Percentiles rank a stretch among this genome's conserved stretches.
Conservation (phyloP, 2,113 vertebrate species). For the Urocitellus parryii region DNA sequence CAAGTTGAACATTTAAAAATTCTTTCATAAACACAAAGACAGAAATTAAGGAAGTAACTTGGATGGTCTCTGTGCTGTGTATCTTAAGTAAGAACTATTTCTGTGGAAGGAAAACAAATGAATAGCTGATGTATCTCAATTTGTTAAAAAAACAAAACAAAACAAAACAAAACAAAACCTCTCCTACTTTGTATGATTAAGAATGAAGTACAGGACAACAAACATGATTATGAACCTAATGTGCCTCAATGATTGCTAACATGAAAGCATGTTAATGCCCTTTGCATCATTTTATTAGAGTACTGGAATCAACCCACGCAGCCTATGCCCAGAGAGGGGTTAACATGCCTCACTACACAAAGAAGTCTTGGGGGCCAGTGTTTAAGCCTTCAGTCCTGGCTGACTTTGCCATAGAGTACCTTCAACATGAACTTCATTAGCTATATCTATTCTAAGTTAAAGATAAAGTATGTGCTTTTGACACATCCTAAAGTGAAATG, state of each 20-base stretch:
- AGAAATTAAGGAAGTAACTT: not conserved
- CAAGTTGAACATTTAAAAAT: not conserved
- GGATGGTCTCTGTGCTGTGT: not conserved
- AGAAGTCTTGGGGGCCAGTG: not conserved
- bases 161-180: no score
- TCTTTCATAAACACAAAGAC: not conserved
- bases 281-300: not conserved
- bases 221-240: not conserved
- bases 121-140: not conserved
- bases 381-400: not conserved
- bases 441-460: not conserved
- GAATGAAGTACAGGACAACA: not conserved
- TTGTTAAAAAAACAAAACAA: not conserved
- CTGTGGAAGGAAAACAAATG: not conserved
- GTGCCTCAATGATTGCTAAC: not conserved
- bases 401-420: not conserved
- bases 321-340: not conserved
- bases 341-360: not conserved
- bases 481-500: not conserved
- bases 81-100: not conserved
- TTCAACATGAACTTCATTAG: not conserved
- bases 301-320: not conserved
- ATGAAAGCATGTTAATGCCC: not conserved
- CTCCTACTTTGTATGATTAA: not conserved
- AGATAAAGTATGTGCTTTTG: not conserved